Evolutionary conservation across 2,888 invertebrate genomes (phyloP).

Genomic region (Ariolimax columbianus): DNA sequence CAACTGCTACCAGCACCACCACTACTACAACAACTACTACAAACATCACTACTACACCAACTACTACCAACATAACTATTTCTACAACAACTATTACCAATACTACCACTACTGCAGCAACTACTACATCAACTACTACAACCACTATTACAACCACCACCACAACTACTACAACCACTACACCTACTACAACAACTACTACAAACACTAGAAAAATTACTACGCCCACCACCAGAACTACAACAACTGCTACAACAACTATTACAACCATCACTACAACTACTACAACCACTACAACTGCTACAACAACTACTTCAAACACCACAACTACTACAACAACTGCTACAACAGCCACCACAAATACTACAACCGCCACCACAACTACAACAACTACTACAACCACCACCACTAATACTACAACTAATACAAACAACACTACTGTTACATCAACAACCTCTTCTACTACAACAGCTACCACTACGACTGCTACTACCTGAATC

Average conservation of each 20-base stretch:
- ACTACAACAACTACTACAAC: constrained; percentile 39
- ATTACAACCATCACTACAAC: not conserved
- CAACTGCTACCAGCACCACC: not conserved
- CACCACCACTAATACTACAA: constrained; percentile 41
- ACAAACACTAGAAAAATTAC: no score
- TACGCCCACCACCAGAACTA: not conserved
- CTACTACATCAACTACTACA: no score
- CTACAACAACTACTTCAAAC: not conserved
- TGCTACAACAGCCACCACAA: constrained; percentile 24
- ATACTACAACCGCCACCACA: constrained; percentile 7
- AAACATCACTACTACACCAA: not conserved
- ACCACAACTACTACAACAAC: constrained; percentile 36
- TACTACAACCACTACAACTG: not conserved
- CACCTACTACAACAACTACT: no score
- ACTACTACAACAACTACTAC: not conserved
- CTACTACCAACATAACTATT: no score
- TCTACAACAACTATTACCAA: no score
- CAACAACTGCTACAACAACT: not conserved
- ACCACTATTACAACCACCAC: not conserved
- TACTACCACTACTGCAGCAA: no score
- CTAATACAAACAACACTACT: constrained; percentile 35
- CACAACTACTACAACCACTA: no score
- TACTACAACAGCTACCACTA: constrained; percentile 19
- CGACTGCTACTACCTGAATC: not conserved
- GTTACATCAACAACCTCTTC: constrained; percentile 24